Evolutionary conservation across 1,140 invertebrate genomes (phyloP), one percentile per base, ranked within the genome.

Genomic region (Lasaia peninsularis): DNA sequence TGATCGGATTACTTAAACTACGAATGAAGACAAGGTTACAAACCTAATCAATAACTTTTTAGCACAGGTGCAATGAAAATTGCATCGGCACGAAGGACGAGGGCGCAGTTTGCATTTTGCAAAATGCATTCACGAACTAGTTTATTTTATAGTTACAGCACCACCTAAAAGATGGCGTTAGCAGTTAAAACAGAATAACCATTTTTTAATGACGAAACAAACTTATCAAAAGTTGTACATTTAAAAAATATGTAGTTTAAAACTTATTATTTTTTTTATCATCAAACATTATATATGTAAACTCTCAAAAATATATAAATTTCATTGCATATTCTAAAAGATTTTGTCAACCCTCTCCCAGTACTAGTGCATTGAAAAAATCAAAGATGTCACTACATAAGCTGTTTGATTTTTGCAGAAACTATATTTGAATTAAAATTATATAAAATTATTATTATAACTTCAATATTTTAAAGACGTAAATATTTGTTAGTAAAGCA

Each of bases 131-230:
- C 21, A 37, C 54, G 56, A 53, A n/a, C 54, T 40, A 62, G 54
- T 62, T 57, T 60, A 7, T 12, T 32, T 56, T 53, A 49, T 69
- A 71, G 54, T 75, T 60, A 50, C 6, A 33, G 51, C 60, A 60
- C 79, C 79, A 67, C 58, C 52, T 56, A 16, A 67, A 7, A 82
- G 79, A 82, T 82, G 79, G 77, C 77, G 60, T 50, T 56, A 62
- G 52, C 48, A n/a, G 49, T 50, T 32, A 20, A 32, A 53, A 52
- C 65, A 62, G 65, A 11, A 20, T 18, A 20, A 5, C 16, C 16
- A 4, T n/a, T 20, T 44, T 44, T 20, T 5, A 10, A 20, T 11
- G 11, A 20, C 5, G 8, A 21, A 11, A 11, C 0, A 18, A 20
- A 2, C 2, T 20, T 11, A 44, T 2, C 11, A 20, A 2, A 11